Evolutionary conservation across 2,113 vertebrate genomes (phyloP), one percentile per base, ranked within the genome.

Genomic region (Myodes glareolus): DNA sequence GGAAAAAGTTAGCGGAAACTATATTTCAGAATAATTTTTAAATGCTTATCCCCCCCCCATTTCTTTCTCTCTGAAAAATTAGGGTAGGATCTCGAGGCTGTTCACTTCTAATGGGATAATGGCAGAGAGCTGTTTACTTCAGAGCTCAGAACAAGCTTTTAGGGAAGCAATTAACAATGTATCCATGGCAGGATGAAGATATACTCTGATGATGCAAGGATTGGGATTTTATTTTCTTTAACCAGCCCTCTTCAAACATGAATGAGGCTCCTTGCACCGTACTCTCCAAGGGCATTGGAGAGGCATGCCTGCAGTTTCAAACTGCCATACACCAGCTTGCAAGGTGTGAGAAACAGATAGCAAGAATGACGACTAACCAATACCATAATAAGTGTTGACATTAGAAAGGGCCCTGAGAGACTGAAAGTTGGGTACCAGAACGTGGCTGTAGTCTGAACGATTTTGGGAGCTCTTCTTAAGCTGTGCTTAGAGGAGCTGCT

Each of bases 121-220:
- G 84, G 65, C 39, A 87, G 90, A 93, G 58, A 93, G 21, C n/a
- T 96, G 36, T 97, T 98, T 96, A 93, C 58, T 72, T 95, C 50
- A 80, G 68, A 76, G 88, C 95, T 88, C n/a, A 33, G 16, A 82
- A 90, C 42, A 94, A 90, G 67, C 97, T 92, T 93, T 97, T 96
- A 96, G 78, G 65, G 92, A 70, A 84, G 94, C 61, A 92, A 98
- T 98, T 96, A 98, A 97, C 58, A 58, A 96, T 55, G 86, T 68
- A 94, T 90, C 73, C 36, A 16, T 50, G 27, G 77, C 50, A 91
- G 68, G 33, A 85, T 72, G 84, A 45, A 45, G 55, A 58, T 67
- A 16, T n/a, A n/a, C 27, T 29, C 21, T 61, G 55, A 77, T n/a
- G 91, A 9, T 25, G 47, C 11, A 55, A 80, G n/a, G 73, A 10